These are phyloP conservation scores for Amphilophus citrinellus DNA, from an alignment of 2,113 vertebrate genomes.

Conservation along the genomic window DNA sequence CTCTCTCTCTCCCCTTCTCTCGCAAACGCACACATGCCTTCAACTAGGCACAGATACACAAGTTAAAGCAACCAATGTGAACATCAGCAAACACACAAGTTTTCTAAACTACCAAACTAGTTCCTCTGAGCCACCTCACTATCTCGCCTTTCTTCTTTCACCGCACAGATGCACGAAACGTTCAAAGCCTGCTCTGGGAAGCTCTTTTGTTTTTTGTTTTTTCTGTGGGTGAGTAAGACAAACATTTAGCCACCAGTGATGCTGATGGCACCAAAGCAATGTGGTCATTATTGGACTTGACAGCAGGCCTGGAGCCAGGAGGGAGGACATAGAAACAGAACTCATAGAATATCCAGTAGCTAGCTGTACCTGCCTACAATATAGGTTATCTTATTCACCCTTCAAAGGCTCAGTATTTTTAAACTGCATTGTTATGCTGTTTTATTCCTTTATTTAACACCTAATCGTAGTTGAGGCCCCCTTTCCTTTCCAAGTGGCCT, in stretches of 20 bases:
- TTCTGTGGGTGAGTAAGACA: conserved; percentile 4
- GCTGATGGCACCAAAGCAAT: conserved; percentile 57
- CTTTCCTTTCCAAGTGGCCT: too few species aligned
- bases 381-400: too few species aligned
- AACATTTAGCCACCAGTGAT: conserved; percentile 37
- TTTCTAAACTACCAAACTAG: not conserved
- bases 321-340: conserved; percentile 39
- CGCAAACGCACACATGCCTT: conserved; percentile 17
- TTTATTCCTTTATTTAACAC: too few species aligned
- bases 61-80: not conserved
- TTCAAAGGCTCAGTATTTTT: too few species aligned
- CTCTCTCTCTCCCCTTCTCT: conserved; percentile 8
- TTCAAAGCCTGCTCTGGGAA: not conserved
- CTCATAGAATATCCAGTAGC: conserved; percentile 3
- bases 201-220: conserved; percentile 15
- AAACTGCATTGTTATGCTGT: too few species aligned
- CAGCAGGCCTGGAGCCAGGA: conserved; percentile 19
- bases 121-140: not conserved
- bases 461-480: not conserved
- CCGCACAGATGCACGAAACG: not conserved
- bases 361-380: not conserved
- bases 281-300: conserved; percentile 48
- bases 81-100: not conserved
- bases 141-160: not conserved
- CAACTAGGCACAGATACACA: not conserved